Percentiles rank a stretch among this genome's conserved stretches.
Evolutionary conservation across 1,140 invertebrate species (phyloP).

Genomic region (Drosophila ironensis): DNA sequence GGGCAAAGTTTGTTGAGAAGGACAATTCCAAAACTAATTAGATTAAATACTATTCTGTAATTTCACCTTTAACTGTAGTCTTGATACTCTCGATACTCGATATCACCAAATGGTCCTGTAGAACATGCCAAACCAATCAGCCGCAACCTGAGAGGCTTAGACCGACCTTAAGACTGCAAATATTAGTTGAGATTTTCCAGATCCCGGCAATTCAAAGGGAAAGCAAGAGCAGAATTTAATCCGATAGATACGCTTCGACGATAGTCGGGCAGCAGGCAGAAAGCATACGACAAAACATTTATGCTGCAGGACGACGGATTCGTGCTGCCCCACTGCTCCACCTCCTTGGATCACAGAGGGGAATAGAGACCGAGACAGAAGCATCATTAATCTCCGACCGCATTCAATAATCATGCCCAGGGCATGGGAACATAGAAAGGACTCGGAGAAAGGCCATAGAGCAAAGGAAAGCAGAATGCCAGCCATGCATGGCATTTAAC

Average conservation of each 20-base stretch:
- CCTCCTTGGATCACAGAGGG: slow-evolving; percentile 12
- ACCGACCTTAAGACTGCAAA: too few relatives aligned
- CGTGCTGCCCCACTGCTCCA: too few relatives aligned
- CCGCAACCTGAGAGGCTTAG: too few relatives aligned
- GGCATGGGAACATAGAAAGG: slow-evolving; percentile 3
- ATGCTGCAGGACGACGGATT: too few relatives aligned
- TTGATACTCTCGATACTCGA: too few relatives aligned
- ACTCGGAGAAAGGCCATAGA: too few relatives aligned
- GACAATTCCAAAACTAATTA: too few relatives aligned
- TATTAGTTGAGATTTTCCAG: not conserved
- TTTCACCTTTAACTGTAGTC: too few relatives aligned
- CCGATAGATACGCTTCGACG: slow-evolving; percentile 4
- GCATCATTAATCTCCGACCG: slow-evolving; percentile 76
- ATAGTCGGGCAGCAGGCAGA: not conserved
- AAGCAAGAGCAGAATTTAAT: slow-evolving; percentile 14
- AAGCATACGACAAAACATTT: slow-evolving; percentile 19
- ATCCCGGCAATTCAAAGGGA: slow-evolving; percentile 8
- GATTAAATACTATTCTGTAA: too few relatives aligned
- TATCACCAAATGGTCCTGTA: too few relatives aligned
- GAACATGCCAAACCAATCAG: too few relatives aligned
- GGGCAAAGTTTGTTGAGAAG: too few relatives aligned
- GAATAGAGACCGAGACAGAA: slow-evolving; percentile 27
- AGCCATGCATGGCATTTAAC: slow-evolving; percentile 62
- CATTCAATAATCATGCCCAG: slow-evolving; percentile 77
- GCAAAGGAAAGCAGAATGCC: slow-evolving; percentile 8